phyloP scores from a whole-genome alignment of 2,888 invertebrate genomes.

The Drosophila anomelani region DNA sequence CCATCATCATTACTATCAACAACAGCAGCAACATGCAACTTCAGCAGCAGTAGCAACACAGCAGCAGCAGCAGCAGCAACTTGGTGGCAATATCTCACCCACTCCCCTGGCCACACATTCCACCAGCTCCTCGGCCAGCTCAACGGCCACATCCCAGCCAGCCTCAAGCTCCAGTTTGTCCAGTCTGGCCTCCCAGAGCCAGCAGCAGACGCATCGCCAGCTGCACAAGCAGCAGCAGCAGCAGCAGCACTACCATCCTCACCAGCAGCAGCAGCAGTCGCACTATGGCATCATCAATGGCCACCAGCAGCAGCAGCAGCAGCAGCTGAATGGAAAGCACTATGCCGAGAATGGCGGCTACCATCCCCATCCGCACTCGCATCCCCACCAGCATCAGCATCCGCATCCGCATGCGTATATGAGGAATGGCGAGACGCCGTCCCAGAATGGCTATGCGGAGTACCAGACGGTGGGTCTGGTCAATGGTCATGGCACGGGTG shows the following conservation, averaged over 20 bases:
- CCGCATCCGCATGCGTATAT: constrained; percentile 58
- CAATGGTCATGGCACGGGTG: constrained; percentile 55
- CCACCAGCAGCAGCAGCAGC: constrained; percentile 39
- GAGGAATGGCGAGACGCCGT: constrained; percentile 58
- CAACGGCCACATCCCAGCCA: constrained; percentile 83
- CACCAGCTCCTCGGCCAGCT: constrained; percentile 82
- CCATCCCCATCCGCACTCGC: constrained; percentile 47
- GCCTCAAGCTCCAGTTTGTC: constrained; percentile 83
- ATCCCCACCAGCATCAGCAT: constrained; percentile 54
- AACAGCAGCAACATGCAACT: constrained; percentile 68
- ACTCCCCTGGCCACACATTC: constrained; percentile 80
- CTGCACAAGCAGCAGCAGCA: constrained; percentile 75
- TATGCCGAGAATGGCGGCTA: constrained; percentile 67
- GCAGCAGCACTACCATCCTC: constrained; percentile 43
- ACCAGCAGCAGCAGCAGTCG: constrained; percentile 26
- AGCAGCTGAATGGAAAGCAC: constrained; percentile 62
- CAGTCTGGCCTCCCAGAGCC: constrained; percentile 82
- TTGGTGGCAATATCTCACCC: constrained; percentile 75
- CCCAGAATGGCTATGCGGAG: constrained; percentile 52
- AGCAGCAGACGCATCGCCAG: constrained; percentile 75
- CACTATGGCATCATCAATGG: constrained; percentile 43
- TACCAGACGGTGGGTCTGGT: constrained; percentile 54
- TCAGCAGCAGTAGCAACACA: constrained; percentile 67
- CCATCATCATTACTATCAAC: constrained; percentile 77
- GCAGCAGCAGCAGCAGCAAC: constrained; percentile 65